Base-by-base conservation (phyloP, 1,140 invertebrate genomes). In the Adelges cooleyi region DNA sequence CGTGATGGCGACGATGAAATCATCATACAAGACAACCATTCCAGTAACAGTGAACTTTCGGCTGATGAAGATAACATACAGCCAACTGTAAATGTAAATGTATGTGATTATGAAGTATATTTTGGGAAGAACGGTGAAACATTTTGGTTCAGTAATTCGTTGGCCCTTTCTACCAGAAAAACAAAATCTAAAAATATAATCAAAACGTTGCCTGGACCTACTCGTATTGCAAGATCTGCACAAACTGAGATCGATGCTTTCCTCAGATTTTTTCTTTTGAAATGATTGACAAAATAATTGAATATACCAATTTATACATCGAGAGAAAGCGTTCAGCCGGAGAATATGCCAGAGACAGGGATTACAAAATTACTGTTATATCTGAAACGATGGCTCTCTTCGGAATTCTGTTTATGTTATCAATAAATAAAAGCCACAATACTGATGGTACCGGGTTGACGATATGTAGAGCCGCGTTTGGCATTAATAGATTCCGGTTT, bases 401-500 rank as follows among this genome's bases (percentile, higher is more conserved):
- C 3, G 40, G 40, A 42, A 42, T 42, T 6, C 13, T 42, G 3
- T 42, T 42, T 13, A 29, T 69, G n/a, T 38, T 44, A 33, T 73
- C 73, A 29, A 49, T 71, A 20, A 54, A 62, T 29, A 71, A 70
- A 62, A 50, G 65, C 8, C 29, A 8, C 5, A 46, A 42, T 13
- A 69, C 69, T 15, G 67, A 73, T 49, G 69, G 69, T 18, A 71
- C 69, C 33, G 71, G 52, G 15, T 33, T 68, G 50, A 66, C 69
- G 67, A 59, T 56, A 27, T 72, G 68, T 65, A 17, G 66, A 8
- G 15, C 67, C 2, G 36, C 54, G n/a, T 69, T 73, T 67, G 22
- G 36, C 54, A 11, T 71, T 11, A 69, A 69, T 27, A 65, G 70
- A 54, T 74, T 73, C 52, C 42, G 44, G n/a, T 69, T 68, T 52